Percentiles rank a stretch among this genome's conserved stretches.
Evolutionary conservation across 92 coral and sea anemone species (phyloP).

Genomic region (Phenganax marumi): DNA sequence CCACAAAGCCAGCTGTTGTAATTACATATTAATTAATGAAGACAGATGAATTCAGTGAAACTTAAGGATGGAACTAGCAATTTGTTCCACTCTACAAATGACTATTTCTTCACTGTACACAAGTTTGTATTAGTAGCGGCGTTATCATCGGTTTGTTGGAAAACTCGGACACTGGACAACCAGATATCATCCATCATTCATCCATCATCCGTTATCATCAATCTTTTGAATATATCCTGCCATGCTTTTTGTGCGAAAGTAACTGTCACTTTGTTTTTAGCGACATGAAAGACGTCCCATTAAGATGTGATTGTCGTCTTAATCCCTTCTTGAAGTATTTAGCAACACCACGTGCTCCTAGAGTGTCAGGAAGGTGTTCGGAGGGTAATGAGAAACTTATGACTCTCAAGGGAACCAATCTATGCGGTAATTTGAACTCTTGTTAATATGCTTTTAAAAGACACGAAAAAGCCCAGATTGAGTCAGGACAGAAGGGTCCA

Average conservation of each 20-base stretch:
- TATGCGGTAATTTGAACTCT: conserved; percentile 28
- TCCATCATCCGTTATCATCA: neutral
- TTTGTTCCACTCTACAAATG: too few species aligned
- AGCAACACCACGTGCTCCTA: neutral
- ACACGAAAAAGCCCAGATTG: neutral
- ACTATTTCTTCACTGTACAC: too few species aligned
- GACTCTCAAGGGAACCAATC: conserved; percentile 10
- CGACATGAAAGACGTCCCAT: conserved; percentile 20
- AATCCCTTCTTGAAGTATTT: conserved; percentile 19
- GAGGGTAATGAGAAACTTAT: neutral
- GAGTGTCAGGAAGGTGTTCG: conserved; percentile 3
- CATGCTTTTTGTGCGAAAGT: neutral
- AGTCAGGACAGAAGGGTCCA: neutral
- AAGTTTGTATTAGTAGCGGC: too few species aligned
- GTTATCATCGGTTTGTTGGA: too few species aligned
- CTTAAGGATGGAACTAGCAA: neutral
- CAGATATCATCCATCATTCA: too few species aligned
- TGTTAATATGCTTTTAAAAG: neutral
- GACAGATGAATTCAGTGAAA: neutral
- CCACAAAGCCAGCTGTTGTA: conserved; percentile 22
- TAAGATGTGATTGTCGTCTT: conserved; percentile 22
- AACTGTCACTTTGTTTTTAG: conserved; percentile 1
- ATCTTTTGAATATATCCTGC: neutral
- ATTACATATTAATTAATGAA: neutral
- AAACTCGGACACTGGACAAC: too few species aligned